Percentiles rank a stretch among this genome's conserved stretches.
Conservation (phyloP, 2,888 invertebrate species). For the Napeogenes sylphis region DNA sequence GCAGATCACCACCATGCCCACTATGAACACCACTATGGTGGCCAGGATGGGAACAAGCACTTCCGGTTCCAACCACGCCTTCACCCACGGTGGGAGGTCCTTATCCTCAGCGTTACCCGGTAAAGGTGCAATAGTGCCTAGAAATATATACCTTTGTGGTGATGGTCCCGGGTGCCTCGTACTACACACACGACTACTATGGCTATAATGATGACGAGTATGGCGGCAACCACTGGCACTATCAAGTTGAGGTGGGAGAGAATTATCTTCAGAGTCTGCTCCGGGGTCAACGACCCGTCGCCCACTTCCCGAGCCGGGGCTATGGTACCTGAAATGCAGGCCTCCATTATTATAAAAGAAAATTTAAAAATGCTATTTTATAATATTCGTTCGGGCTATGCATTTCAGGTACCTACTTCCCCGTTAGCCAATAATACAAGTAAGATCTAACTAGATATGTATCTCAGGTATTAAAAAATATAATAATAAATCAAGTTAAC, state of each 20-base stretch:
- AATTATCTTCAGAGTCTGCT: conserved; percentile 91
- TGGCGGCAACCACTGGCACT: conserved; percentile 94
- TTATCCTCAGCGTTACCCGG: conserved; percentile 78
- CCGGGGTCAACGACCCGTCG: conserved; percentile 83
- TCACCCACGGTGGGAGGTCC: conserved; percentile 85
- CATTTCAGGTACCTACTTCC: conserved; percentile 68
- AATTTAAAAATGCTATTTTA: conserved; percentile 17
- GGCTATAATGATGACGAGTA: conserved; percentile 94
- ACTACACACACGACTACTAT: conserved; percentile 95
- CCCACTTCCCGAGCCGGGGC: conserved; percentile 89
- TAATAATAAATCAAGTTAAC: too few relatives aligned
- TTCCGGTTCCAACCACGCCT: conserved; percentile 92
- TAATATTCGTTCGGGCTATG: conserved; percentile 51
- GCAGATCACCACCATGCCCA: conserved; percentile 93
- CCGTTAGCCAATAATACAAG: neutral
- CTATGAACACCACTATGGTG: conserved; percentile 92
- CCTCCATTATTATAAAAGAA: conserved; percentile 36
- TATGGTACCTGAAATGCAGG: conserved; percentile 93
- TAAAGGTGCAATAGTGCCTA: conserved; percentile 90
- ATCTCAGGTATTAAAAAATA: too few relatives aligned
- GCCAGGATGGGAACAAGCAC: conserved; percentile 94
- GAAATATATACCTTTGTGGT: conserved; percentile 85
- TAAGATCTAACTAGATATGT: neutral
- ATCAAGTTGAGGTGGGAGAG: conserved; percentile 94
- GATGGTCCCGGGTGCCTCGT: conserved; percentile 88